Conservation (phyloP, 1,140 invertebrate genomes). For the Pseudoatta argentina region DNA sequence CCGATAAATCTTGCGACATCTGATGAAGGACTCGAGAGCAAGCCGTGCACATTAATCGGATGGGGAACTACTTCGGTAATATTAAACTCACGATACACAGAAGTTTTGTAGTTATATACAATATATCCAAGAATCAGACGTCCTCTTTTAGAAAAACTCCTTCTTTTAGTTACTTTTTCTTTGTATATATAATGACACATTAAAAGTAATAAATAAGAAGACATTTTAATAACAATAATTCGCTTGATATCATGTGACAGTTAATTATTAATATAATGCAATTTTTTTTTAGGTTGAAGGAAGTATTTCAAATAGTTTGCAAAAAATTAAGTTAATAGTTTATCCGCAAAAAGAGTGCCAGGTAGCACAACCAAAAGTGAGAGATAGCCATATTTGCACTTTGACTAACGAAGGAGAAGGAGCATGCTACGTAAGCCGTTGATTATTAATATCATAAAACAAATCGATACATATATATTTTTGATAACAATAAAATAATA, state of each 20-base stretch:
- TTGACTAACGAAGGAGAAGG: neutral
- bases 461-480: neutral
- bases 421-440: neutral
- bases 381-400: neutral
- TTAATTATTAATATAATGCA: neutral
- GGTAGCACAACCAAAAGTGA: neutral
- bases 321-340: neutral
- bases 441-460: neutral
- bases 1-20: slow-evolving; percentile 15
- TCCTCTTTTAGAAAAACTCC: neutral
- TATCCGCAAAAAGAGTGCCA: neutral
- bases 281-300: neutral
- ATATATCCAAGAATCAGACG: too few relatives aligned
- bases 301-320: neutral
- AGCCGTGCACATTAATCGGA: slow-evolving; percentile 76
- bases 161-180: neutral
- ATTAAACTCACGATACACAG: neutral
- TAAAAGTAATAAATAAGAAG: neutral
- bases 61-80: slow-evolving; percentile 79
- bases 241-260: neutral
- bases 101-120: neutral
- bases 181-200: neutral
- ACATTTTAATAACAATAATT: neutral
- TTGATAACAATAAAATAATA: neutral
- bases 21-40: neutral